These are phyloP conservation scores for Himalopsyche tibetana DNA, from an alignment of 2,888 invertebrate species.

Conservation along the genomic window DNA sequence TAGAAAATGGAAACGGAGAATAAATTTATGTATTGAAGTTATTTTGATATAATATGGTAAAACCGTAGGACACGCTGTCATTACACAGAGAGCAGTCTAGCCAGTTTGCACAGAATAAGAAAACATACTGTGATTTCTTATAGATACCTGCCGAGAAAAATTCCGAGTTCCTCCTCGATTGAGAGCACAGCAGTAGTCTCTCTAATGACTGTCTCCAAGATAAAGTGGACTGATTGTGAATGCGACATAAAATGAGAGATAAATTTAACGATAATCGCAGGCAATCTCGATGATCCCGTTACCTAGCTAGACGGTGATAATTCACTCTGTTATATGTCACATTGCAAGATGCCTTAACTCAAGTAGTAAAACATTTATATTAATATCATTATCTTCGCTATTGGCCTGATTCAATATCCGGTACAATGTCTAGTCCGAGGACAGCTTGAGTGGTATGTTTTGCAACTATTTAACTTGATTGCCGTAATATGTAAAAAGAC, in stretches of 20 bases:
- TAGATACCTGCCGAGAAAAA: neutral
- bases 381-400: too few species aligned
- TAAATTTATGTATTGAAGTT: too few species aligned
- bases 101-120: neutral
- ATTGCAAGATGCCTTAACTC: too few species aligned
- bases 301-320: neutral
- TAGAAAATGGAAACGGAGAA: too few species aligned
- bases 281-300: conserved; percentile 3
- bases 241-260: neutral
- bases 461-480: too few species aligned
- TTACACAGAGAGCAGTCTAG: neutral
- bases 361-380: too few species aligned
- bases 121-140: neutral
- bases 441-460: too few species aligned
- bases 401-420: too few species aligned
- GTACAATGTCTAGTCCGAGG: too few species aligned
- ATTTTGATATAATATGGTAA: neutral
- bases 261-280: neutral
- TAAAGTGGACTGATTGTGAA: conserved; percentile 27
- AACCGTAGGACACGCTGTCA: neutral
- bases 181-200: neutral
- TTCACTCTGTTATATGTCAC: too few species aligned
- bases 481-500: too few species aligned
- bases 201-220: conserved; percentile 11
- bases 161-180: neutral